These are phyloP conservation scores for Atta colombica DNA, from an alignment of 1,140 invertebrate species.

Conservation along the genomic window DNA sequence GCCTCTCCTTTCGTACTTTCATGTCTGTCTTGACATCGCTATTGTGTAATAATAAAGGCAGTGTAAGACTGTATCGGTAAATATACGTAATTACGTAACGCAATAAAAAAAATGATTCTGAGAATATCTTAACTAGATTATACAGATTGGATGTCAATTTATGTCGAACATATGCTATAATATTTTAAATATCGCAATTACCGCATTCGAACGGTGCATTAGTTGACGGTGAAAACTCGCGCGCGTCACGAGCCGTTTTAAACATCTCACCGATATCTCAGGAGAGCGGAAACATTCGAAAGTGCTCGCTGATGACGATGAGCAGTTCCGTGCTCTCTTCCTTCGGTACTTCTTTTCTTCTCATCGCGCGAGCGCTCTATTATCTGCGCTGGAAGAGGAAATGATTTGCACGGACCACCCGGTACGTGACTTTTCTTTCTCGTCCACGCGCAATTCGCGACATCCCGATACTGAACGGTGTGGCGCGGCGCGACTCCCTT, in stretches of 20 bases:
- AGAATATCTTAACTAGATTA: neutral
- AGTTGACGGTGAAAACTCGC: constrained; percentile 29
- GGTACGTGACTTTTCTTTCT: constrained; percentile 56
- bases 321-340: neutral
- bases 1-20: no score
- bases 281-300: constrained; percentile 44
- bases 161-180: neutral
- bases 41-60: neutral
- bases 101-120: constrained; percentile 2
- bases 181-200: constrained; percentile 25
- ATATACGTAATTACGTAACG: constrained; percentile 7
- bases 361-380: neutral
- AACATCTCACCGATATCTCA: constrained; percentile 39
- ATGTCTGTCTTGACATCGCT: neutral
- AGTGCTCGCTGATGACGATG: constrained; percentile 38
- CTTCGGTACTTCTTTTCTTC: constrained; percentile 9
- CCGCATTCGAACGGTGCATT: neutral
- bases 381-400: constrained; percentile 43
- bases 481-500: constrained; percentile 66
- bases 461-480: constrained; percentile 44
- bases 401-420: constrained; percentile 56
- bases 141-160: neutral
- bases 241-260: constrained; percentile 20
- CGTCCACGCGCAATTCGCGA: constrained; percentile 64
- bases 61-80: neutral